phyloP scores from a whole-genome alignment of 2,113 vertebrate genomes.

The Suricata suricatta region DNA sequence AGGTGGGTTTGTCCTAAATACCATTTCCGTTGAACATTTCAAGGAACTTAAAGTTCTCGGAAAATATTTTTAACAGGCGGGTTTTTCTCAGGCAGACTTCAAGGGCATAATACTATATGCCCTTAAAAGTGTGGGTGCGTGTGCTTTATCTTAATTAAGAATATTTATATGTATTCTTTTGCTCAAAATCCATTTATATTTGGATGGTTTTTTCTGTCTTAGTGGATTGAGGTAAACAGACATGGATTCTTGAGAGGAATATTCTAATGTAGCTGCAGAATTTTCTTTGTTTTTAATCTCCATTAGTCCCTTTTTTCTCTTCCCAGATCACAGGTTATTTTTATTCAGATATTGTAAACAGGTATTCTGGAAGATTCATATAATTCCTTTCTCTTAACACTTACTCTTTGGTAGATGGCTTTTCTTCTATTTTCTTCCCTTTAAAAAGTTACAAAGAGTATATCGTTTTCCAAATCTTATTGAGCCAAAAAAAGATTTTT shows the following conservation, averaged over 20 bases:
- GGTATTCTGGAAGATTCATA: conserved; percentile 51
- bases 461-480: conserved; percentile 48
- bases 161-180: conserved; percentile 35
- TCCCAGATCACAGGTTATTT: conserved; percentile 29
- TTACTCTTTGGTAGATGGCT: conserved; percentile 11
- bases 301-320: neutral
- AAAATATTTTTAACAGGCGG: conserved; percentile 79
- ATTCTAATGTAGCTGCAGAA: conserved; percentile 2
- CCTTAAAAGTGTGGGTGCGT: conserved; percentile 26
- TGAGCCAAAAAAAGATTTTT: neutral
- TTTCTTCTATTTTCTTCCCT: conserved; percentile 32
- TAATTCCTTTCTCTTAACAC: conserved; percentile 37
- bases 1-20: conserved; percentile 81
- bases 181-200: conserved; percentile 33
- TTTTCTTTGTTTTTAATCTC: conserved; percentile 33
- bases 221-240: conserved; percentile 39
- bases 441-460: neutral
- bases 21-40: conserved; percentile 84
- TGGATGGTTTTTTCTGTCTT: conserved; percentile 10
- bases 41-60: conserved; percentile 83
- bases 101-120: conserved; percentile 45
- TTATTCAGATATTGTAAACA: conserved; percentile 44
- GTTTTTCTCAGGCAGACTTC: conserved; percentile 61
- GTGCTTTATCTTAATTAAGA: conserved; percentile 54
- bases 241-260: conserved; percentile 42